Evolutionary conservation across 2,797 vertebrate genomes (phyloP).

Genomic region (Vireo griseus): DNA sequence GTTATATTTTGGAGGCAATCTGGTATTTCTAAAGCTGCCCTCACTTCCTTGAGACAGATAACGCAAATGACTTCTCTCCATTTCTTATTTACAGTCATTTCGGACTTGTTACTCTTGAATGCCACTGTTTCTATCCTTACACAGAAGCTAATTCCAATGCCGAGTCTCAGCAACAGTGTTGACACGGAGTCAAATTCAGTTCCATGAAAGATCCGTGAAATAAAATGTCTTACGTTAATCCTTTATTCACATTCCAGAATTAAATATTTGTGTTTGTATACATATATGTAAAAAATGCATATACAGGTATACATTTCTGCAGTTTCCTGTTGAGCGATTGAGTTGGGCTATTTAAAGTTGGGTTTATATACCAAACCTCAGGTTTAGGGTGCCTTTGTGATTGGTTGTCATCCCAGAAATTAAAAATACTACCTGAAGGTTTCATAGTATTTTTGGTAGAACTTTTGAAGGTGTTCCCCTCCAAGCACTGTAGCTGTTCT

Average conservation of each 20-base stretch:
- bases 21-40: neutral
- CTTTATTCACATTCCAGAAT: neutral
- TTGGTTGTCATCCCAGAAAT: neutral
- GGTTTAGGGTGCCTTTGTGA: neutral
- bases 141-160: neutral
- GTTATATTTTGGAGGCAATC: neutral
- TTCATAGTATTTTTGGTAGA: neutral
- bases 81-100: neutral
- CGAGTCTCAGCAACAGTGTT: neutral
- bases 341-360: neutral
- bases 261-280: neutral
- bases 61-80: neutral
- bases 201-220: neutral
- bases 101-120: neutral
- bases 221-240: neutral
- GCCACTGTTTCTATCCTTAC: neutral
- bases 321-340: neutral
- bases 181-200: neutral
- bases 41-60: neutral
- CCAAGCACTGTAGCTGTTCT: neutral
- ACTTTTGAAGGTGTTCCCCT: neutral
- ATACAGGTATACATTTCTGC: accelerated
- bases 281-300: accelerated
- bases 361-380: neutral
- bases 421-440: neutral